Conservation (phyloP, 1,140 invertebrate genomes). For the Drosophila takahashii region DNA sequence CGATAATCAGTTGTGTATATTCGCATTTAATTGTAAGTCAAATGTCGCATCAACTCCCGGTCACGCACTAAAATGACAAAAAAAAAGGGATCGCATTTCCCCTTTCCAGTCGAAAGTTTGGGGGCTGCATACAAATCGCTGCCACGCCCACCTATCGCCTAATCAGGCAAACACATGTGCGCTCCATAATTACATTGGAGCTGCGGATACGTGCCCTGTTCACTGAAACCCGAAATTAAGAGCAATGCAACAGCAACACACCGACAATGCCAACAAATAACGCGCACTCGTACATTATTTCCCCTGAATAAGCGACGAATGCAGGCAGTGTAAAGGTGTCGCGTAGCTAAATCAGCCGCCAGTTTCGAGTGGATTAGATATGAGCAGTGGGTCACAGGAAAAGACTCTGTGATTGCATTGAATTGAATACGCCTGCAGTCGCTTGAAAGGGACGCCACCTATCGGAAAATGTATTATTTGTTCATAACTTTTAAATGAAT, state of each 20-base stretch:
- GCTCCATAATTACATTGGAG: constrained; percentile 74
- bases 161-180: constrained; percentile 82
- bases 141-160: constrained; percentile 64
- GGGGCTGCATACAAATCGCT: constrained; percentile 65
- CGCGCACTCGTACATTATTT: constrained; percentile 45
- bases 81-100: constrained; percentile 4
- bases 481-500: too few relatives aligned
- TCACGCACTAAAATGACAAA: constrained; percentile 54
- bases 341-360: constrained; percentile 47
- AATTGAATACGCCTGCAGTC: neutral
- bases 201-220: constrained; percentile 60
- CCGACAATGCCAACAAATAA: constrained; percentile 29
- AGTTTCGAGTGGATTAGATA: constrained; percentile 17
- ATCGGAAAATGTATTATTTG: too few relatives aligned
- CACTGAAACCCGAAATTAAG: constrained; percentile 80
- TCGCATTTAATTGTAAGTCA: constrained; percentile 79
- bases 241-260: constrained; percentile 51
- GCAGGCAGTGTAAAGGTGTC: constrained; percentile 55
- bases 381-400: constrained; percentile 13
- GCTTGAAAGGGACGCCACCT: neutral
- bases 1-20: constrained; percentile 70
- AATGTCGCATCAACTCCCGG: constrained; percentile 74
- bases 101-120: constrained; percentile 5
- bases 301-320: constrained; percentile 55
- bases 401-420: constrained; percentile 5